Percentiles rank a stretch among this genome's conserved stretches.
These are phyloP conservation scores for Atopsyche davidsoni DNA, from an alignment of 1,140 invertebrate species.

Conservation along the genomic window DNA sequence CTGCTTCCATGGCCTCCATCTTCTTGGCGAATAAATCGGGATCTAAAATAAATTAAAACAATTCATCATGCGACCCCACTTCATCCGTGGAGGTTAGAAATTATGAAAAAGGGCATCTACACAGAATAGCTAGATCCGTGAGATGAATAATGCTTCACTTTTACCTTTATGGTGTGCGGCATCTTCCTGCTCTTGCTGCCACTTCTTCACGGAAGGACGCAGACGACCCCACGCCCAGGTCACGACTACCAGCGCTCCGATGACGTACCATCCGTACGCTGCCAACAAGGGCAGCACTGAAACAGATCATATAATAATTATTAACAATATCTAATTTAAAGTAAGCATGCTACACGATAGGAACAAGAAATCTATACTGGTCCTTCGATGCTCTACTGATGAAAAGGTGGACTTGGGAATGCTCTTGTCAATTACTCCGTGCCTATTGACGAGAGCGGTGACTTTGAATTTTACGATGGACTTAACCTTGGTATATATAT, in stretches of 20 bases:
- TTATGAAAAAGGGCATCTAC: neutral
- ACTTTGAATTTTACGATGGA: no score
- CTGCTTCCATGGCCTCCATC: conserved; percentile 19
- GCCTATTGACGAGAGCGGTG: no score
- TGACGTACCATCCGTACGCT: conserved; percentile 11
- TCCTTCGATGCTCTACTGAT: no score
- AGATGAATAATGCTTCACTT: no score
- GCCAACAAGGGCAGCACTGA: conserved; percentile 10
- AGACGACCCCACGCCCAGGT: conserved; percentile 3
- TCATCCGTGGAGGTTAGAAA: neutral
- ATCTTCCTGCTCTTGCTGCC: conserved; percentile 9
- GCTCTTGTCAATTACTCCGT: no score
- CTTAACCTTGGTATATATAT: no score
- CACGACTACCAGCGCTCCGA: neutral
- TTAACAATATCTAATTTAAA: no score
- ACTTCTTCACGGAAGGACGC: neutral
- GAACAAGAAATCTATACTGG: no score
- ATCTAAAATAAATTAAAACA: conserved; percentile 7
- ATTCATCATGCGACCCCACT: neutral
- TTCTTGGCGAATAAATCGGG: conserved; percentile 3
- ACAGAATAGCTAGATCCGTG: no score
- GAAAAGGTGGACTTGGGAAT: no score
- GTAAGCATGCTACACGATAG: no score
- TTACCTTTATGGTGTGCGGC: conserved; percentile 17
- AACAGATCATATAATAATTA: no score